Percentiles rank a stretch among this genome's conserved stretches.
phyloP scores from a whole-genome alignment of 2,113 vertebrate species.

The Zapornia atra region DNA sequence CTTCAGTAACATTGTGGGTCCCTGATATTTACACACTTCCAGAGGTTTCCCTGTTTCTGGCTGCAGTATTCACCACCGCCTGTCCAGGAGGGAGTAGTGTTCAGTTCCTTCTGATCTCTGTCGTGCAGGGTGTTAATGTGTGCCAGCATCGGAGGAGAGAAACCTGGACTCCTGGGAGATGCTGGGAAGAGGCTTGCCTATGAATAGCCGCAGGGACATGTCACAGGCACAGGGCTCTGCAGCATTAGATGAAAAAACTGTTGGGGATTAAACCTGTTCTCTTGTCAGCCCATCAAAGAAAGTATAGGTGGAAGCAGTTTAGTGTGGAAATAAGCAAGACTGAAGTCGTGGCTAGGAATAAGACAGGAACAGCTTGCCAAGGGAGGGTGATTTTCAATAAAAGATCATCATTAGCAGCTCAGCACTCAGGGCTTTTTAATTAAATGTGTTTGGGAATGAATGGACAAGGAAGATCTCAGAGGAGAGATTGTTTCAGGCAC shows the following conservation, averaged over 20 bases:
- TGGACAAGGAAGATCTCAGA: not conserved
- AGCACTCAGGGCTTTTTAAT: not conserved
- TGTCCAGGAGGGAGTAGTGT: not conserved
- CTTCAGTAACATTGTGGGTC: not conserved
- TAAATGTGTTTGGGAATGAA: not conserved
- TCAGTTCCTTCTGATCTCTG: not conserved
- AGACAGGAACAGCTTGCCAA: not conserved
- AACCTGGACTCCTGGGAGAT: not conserved
- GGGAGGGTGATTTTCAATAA: not conserved
- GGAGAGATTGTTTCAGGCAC: not conserved
- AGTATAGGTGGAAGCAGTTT: not conserved
- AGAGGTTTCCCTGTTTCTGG: not conserved
- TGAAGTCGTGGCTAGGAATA: not conserved
- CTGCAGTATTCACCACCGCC: not conserved
- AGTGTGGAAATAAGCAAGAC: not conserved
- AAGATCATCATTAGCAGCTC: not conserved
- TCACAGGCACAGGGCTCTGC: not conserved
- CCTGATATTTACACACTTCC: not conserved
- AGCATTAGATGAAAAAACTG: not conserved
- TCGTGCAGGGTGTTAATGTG: not conserved
- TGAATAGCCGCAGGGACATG: accelerated
- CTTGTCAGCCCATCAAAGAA: not conserved
- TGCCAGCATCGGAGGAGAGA: not conserved
- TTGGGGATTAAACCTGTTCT: not conserved
- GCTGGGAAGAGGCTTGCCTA: not conserved